phyloP scores from a whole-genome alignment of 2,113 vertebrate species.

The Myiagra hebetior region DNA sequence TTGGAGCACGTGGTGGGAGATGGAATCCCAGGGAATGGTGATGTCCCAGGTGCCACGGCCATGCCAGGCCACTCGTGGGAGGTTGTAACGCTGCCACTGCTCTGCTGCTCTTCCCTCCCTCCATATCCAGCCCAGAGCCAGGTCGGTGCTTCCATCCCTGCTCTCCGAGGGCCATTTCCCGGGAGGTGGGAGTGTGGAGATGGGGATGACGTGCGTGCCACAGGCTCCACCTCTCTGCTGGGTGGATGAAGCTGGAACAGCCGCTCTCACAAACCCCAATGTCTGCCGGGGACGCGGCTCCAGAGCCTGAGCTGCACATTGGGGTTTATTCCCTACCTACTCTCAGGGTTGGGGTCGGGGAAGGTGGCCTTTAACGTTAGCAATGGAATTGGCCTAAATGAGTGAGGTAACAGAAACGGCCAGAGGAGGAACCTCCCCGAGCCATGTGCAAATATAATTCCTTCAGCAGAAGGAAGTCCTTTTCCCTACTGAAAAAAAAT shows the following conservation, averaged over 20 bases:
- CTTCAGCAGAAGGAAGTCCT: constrained; percentile 51
- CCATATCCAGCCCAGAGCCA: neutral
- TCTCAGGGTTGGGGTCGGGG: neutral
- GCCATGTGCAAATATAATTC: constrained; percentile 69
- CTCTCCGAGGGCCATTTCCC: neutral
- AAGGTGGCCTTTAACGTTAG: constrained; percentile 49
- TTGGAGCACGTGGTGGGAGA: neutral
- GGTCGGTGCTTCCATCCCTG: neutral
- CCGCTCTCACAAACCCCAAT: neutral
- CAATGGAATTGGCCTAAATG: constrained; percentile 64
- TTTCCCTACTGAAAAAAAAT: constrained; percentile 28
- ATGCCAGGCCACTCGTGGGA: neutral
- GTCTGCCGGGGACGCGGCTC: neutral
- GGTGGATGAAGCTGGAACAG: neutral
- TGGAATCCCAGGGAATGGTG: neutral
- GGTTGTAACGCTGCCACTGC: rapidly evolving
- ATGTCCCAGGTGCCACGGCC: neutral
- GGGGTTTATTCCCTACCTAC: neutral
- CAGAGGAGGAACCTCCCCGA: constrained; percentile 55
- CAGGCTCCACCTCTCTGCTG: neutral
- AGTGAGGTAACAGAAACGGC: constrained; percentile 78
- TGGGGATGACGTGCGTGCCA: rapidly evolving
- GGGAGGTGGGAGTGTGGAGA: neutral
- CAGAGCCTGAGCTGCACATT: neutral
- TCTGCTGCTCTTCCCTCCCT: neutral